Base-by-base conservation (phyloP, 2,113 vertebrate species). In the Sylvicapra grimmia region DNA sequence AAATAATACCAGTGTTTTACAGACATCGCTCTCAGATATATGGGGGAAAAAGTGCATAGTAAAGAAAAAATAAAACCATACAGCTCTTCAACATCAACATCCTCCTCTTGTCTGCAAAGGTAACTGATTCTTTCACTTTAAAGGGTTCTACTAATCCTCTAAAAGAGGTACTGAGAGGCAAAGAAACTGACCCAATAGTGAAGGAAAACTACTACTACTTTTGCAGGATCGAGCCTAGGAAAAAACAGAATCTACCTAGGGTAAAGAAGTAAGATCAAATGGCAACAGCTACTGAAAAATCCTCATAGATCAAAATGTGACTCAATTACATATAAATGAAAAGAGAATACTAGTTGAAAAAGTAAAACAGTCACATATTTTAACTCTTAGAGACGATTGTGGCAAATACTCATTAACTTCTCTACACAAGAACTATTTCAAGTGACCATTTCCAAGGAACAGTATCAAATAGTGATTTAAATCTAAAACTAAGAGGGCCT, bases 321-420 rank as follows among this genome's bases (percentile, higher is more conserved):
- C 58, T 87, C 58, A 75, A 68, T 82, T 75, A 92, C 33, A 89
- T 58, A 36, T 12, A 83, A 96, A 96, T n/a, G 56, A 96, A 94
- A 51, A 90, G n/a, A 80, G 59, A 96, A 86, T 12, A 65, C 8
- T 85, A 97, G 75, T 1, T 86, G 79, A 97, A 25, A 97, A 92
- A 68, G 91, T 23, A 54, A 91, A 95, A 72, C 12, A 93, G 53
- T 89, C 36, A 51, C 14, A 93, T 90, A 63, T 53, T 10, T 79
- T 86, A 98, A 97, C 12, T 19, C 82, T 94, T 75, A 84, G 44
- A 80, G 29, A 95, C 16, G 25, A 90, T 47, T 51, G 7, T 33
- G 16, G 33, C 47, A 95, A 95, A 92, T 77, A 83, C 10, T 13
- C 56, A 56, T 80, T 86, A 82, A 92, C 31, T 91, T 96, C 4